phyloP scores from a whole-genome alignment of 2,113 vertebrate species.

The Balaeniceps rex region DNA sequence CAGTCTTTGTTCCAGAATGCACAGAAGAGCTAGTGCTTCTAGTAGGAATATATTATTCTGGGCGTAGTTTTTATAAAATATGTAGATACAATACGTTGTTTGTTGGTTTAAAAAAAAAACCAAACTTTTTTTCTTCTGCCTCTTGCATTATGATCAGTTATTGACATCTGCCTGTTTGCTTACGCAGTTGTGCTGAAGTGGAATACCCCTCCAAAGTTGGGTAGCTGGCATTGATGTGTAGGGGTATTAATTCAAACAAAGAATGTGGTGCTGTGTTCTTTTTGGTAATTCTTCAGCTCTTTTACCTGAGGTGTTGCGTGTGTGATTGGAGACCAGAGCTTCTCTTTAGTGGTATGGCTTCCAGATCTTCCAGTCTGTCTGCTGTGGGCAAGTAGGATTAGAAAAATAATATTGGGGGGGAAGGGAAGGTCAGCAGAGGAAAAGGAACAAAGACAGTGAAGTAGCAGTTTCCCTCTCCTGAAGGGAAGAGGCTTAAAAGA shows the following conservation, averaged over 20 bases:
- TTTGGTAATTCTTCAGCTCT: neutral
- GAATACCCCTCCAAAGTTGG: neutral
- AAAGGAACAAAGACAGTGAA: neutral
- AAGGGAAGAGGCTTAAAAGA: constrained; percentile 6
- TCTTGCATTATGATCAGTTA: neutral
- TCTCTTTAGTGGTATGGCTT: neutral
- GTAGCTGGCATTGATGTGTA: neutral
- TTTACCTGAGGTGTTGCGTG: neutral
- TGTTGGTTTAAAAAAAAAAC: neutral
- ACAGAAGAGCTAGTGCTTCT: neutral
- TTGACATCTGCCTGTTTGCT: neutral
- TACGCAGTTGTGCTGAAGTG: neutral
- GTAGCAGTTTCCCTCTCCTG: neutral
- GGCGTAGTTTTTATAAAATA: neutral
- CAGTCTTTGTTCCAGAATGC: neutral
- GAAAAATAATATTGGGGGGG: neutral
- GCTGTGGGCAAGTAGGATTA: neutral
- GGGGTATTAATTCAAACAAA: neutral
- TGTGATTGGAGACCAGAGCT: neutral
- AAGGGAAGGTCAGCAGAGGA: neutral
- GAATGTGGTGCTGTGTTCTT: neutral
- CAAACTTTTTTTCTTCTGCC: neutral
- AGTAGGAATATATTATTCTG: neutral
- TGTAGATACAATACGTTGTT: neutral
- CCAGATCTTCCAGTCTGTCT: neutral